Percentiles rank a stretch among this genome's conserved stretches.
phyloP scores from a whole-genome alignment of 1,140 invertebrate species.

The Mylabris phalerata region DNA sequence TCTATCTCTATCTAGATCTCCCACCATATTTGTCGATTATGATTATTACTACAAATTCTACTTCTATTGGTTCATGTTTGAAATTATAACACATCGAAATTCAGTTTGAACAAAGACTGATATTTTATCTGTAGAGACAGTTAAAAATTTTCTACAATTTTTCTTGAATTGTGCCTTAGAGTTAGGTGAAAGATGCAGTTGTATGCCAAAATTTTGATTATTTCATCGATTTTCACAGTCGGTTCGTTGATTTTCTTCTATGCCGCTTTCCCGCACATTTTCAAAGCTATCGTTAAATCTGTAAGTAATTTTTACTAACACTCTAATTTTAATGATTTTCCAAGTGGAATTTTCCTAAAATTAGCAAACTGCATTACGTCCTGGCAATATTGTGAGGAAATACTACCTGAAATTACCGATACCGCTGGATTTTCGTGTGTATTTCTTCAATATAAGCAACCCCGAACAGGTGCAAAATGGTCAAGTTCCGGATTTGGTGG shows the following conservation, averaged over 20 bases:
- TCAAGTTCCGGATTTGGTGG: slow-evolving; percentile 52
- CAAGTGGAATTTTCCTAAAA: neutral
- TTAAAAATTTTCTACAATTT: too few relatives aligned
- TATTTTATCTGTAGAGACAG: too few relatives aligned
- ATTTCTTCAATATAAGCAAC: slow-evolving; percentile 68
- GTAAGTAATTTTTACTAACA: neutral
- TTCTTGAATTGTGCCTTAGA: too few relatives aligned
- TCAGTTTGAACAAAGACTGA: too few relatives aligned
- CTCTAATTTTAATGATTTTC: neutral
- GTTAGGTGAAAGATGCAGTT: neutral
- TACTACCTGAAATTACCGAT: slow-evolving; percentile 49
- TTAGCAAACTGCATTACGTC: slow-evolving; percentile 38
- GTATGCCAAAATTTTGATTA: slow-evolving; percentile 1
- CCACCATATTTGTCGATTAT: too few relatives aligned
- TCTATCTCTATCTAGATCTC: too few relatives aligned
- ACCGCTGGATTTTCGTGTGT: slow-evolving; percentile 55
- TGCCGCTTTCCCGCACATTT: neutral
- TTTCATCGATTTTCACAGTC: neutral
- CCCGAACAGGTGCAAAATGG: slow-evolving; percentile 47
- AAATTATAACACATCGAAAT: too few relatives aligned
- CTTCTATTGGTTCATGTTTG: too few relatives aligned
- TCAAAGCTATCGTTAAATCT: neutral
- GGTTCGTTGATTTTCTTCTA: neutral
- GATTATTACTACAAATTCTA: too few relatives aligned
- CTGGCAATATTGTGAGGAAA: slow-evolving; percentile 45